Evolutionary conservation across 2,888 invertebrate species (phyloP), one percentile per base, ranked within the genome.

Genomic region (Temnothorax unifasciatus): DNA sequence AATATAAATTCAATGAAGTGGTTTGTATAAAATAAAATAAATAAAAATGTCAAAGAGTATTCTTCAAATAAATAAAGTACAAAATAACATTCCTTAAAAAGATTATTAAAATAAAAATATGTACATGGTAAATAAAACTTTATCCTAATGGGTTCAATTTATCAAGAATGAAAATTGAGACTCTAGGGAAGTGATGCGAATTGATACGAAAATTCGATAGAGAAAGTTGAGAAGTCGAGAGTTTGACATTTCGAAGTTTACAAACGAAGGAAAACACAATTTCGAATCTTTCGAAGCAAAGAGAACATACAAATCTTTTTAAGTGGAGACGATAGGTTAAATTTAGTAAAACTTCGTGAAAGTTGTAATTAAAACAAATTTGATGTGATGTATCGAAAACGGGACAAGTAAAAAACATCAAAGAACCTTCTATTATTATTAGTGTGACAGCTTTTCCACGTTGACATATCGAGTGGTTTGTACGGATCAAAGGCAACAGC

Each of bases 401-500:
- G 54, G 11, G n/a, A 41, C 13, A 69, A 57, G n/a, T 34, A 21
- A 47, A 47, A 59, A 54, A 21, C 15, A 15, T 57, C 57, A 34
- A 8, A 15, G 34, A 29, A 15, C 8, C 8, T 13, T 4, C 34
- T 15, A 63, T 13, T 34, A 63, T 13, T 34, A 44, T 38, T 64
- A 25, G 25, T 3, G 13, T 2, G 21, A 71, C 21, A 21, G 6
- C 15, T 57, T 68, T 52, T 69, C 29, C 57, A 15, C 57, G 44
- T 71, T 44, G 57, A 79, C 41, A 57, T 29, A 18, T 2, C 11
- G 11, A 50, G 52, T 18, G 25, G n/a, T 76, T 25, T 13, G 21
- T 5, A 44, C 41, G 61, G 85, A 89, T 89, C 83, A 90, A 89
- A 89, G 90, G 34, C 29, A 34, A 41, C 44, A 64, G 18, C 34